Conservation (phyloP, 1,140 invertebrate species). For the Megalonaias nervosa region DNA sequence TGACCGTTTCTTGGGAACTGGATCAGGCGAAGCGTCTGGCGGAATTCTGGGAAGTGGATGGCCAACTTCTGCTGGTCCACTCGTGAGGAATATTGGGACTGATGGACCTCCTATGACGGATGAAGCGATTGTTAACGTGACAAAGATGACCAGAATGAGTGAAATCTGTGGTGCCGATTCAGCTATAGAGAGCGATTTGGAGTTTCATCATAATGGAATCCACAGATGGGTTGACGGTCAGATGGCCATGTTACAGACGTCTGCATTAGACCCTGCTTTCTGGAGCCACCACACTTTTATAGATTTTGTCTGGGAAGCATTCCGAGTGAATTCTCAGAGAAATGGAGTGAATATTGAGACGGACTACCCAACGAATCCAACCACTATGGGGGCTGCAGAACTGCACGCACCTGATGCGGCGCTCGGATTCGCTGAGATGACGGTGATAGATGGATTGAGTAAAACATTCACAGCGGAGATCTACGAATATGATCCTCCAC, state of each 20-base stretch:
- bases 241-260: constrained; percentile 57
- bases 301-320: constrained; percentile 65
- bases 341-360: constrained; percentile 39
- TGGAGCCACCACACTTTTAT: constrained; percentile 71
- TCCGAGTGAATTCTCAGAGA: constrained; percentile 51
- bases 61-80: too few relatives aligned
- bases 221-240: constrained; percentile 63
- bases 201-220: constrained; percentile 56
- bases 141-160: too few relatives aligned
- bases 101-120: too few relatives aligned
- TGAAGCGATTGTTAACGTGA: too few relatives aligned
- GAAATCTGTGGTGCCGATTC: too few relatives aligned
- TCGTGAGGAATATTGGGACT: too few relatives aligned
- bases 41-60: too few relatives aligned
- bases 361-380: constrained; percentile 45
- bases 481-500: constrained; percentile 32
- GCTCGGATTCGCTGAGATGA: constrained; percentile 32
- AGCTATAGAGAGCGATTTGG: constrained; percentile 48
- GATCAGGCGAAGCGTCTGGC: too few relatives aligned
- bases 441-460: constrained; percentile 27
- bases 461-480: constrained; percentile 32
- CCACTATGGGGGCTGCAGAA: constrained; percentile 31
- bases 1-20: too few relatives aligned
- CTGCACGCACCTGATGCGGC: constrained; percentile 30
- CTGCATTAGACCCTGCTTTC: constrained; percentile 70